Base-by-base conservation (phyloP, 1,140 invertebrate species). In the Drosophila truncata region DNA sequence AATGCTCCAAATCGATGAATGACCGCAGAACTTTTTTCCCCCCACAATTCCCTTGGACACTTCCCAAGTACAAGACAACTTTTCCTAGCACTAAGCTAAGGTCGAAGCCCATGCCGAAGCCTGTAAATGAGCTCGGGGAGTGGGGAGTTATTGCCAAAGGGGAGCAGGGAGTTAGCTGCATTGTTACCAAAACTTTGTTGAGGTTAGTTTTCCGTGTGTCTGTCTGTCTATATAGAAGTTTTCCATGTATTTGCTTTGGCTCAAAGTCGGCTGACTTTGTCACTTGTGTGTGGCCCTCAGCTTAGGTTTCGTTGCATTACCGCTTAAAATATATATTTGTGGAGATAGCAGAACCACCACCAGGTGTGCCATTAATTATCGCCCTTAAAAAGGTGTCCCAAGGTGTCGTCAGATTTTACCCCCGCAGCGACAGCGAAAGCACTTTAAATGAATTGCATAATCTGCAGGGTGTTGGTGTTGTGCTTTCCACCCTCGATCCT, bases 1-100 rank as follows among this genome's bases (percentile, higher is more conserved):
- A 87, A 87, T 87, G 85, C 84, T 78, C 77, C 79, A 87, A 87
- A 87, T 87, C 84, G 84, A 87, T 87, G 80, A 79, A 84, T 87
- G 84, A 88, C 84, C 85, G 78, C 84, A 88, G 80, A 67, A 83
- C 62, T 62, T 83, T 54, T 65, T 54, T 16, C 37, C 44, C 41
- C 37, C 70, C 44, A 31, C 44, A 31, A 58, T 75, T 47, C 59
- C 70, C 65, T 82, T 83, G 83, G 71, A 86, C 83, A 83, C 82
- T 86, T 88, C 54, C 69, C 80, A 67, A 70, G 54, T 71, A 87
- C 83, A 65, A 72, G 83, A 61, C 73, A 86, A 86, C 71, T 88
- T 86, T 85, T 74, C 49, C 50, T 37, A 54, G 58, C 82, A 66
- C 77, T 71, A 86, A 85, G 82, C 69, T 50, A 47, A 42, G 35